Base-by-base conservation (phyloP, 1,140 invertebrate genomes). In the Drosophila carrolli region DNA sequence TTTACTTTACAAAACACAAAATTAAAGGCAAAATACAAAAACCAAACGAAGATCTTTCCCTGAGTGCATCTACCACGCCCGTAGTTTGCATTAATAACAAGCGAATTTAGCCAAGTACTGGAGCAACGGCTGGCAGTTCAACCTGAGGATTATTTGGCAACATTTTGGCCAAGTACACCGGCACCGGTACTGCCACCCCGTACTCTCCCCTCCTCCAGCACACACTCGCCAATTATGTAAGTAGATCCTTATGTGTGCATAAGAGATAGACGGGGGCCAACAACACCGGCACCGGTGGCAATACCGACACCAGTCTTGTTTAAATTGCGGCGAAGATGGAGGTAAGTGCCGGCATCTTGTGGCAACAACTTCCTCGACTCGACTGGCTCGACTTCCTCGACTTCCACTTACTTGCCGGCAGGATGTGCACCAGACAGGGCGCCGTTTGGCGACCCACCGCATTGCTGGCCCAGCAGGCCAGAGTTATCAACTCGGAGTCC, bases 401-500 rank as follows among this genome's bases (percentile, higher is more conserved):
- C 13, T 43, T 57, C 29, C 65, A 92, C 91, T 95, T 94, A 98
- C 97, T 96, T 79, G 96, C 96, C 73, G 96, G 95, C 68, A 97
- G 93, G 53, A 98, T 94, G 91, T 96, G 95, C 92, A 97, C 97
- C 54, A 96, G 93, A 90, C 97, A 98, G 5, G 97, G 97, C 73
- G 94, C 94, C 66, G 94, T 94, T 93, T 97, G 97, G 81, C 95
- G 94, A 48, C 97, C 97, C 9, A 97, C 95, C 71, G 94, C 94
- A 93, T 97, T 98, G 80, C 94, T 95, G 1, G 97, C 97, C 96
- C 96, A 98, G 86, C 97, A 98, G 10, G 96, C 95, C 0, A 98
- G 93, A 57, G 96, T 96, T 56, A 97, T 97, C 72, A 97, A 95
- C 90, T 98, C 97, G 16, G 94, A 94, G 56, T 95, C 94, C 48